Base-by-base conservation (phyloP, 2,888 invertebrate species). In the Lepidocyrtinus sp. region DNA sequence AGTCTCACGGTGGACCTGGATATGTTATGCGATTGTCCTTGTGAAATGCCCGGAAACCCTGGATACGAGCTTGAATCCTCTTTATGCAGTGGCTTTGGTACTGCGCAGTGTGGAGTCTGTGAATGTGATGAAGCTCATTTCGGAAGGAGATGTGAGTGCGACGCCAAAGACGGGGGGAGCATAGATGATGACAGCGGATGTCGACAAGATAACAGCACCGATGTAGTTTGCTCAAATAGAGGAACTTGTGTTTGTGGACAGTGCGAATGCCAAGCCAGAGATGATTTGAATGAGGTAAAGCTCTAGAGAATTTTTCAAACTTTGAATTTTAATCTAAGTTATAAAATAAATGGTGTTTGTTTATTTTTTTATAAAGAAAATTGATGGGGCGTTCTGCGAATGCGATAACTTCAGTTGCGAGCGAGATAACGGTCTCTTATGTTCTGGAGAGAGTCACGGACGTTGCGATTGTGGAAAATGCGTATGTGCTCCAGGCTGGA, bases 11-110 rank as follows among this genome's bases (percentile, higher is more conserved):
- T 91, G 50, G 88, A 90, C 64, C 87, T 91, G 24, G 89, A 90
- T 74, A 88, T 91, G 36, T 87, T 91, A 59, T 91, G 91, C 86
- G 90, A 90, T 82, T 91, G 91, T 87, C 90, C 90, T 46, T 90
- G 90, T 87, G 90, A 80, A 65, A 19, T 80, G 59, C 45, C 64
- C 0, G 55, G 50, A 27, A 69, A 76, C 22, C 45, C 65, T 17
- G 77, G 73, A 61, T 26, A 46, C 19, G 45, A 61, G 22, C 27
- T 63, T 17, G 26, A 81, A n/a, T 84, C 83, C 1, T 17, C 2
- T 0, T 25, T 50, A 26, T 84, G 84, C 55, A 71, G 61, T 27
- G 19, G 55, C 15, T 24, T 27, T 15, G 84, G 84, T 21, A 61
- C 62, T 0, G 70, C 81, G 46, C 36, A 64, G 63, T 84, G 84